phyloP scores from a whole-genome alignment of 2,888 invertebrate genomes.

The Drosophila testacea region DNA sequence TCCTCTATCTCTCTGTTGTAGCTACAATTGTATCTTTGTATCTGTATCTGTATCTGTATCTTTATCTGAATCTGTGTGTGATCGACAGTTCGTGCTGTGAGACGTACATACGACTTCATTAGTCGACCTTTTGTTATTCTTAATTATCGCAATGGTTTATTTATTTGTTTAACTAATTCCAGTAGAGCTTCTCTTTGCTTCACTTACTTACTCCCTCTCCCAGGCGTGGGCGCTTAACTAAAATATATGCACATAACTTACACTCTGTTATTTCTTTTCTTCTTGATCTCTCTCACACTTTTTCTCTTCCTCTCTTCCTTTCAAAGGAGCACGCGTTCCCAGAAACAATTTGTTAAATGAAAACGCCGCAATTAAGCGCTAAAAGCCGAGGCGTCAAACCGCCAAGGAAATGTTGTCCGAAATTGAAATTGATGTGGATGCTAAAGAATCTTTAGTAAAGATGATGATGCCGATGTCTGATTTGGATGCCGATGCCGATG shows the following conservation, averaged over 20 bases:
- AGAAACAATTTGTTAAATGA: constrained; percentile 67
- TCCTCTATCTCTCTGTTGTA: background rate
- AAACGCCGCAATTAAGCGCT: constrained; percentile 73
- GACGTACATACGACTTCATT: constrained; percentile 68
- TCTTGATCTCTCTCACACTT: background rate
- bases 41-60: constrained; percentile 22
- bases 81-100: constrained; percentile 65
- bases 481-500: constrained; percentile 21
- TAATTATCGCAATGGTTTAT: constrained; percentile 70
- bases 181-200: constrained; percentile 18
- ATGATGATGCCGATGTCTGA: constrained; percentile 38
- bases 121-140: constrained; percentile 77
- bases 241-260: constrained; percentile 50
- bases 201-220: constrained; percentile 29
- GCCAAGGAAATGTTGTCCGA: constrained; percentile 16
- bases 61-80: constrained; percentile 36
- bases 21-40: constrained; percentile 21
- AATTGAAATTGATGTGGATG: constrained; percentile 42
- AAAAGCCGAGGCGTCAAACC: constrained; percentile 59
- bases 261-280: background rate
- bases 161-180: constrained; percentile 79
- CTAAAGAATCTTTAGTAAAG: too few species aligned
- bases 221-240: constrained; percentile 50
- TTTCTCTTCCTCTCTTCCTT: background rate
- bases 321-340: constrained; percentile 26